Evolutionary conservation across 1,140 invertebrate species (phyloP).

Genomic region (Drosophila bocki): DNA sequence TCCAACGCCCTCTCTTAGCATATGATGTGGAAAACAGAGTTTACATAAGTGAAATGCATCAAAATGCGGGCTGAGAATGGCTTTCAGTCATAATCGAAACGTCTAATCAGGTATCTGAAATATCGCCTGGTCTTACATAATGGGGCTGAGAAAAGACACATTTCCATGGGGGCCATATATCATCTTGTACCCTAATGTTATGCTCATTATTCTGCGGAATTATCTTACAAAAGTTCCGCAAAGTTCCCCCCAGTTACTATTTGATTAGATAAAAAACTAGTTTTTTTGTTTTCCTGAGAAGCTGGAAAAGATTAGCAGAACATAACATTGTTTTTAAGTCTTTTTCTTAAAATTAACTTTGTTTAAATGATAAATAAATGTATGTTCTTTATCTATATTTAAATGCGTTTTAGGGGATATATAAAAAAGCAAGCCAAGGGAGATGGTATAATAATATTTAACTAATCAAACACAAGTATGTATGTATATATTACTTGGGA

Average conservation of each 20-base stretch:
- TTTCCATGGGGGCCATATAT: conserved; percentile 11
- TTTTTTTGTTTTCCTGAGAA: background rate
- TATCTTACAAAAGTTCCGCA: conserved; percentile 19
- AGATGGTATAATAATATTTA: background rate
- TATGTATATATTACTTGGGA: no score
- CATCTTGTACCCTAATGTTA: background rate
- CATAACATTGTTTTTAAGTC: background rate
- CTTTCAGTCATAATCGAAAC: conserved; percentile 35
- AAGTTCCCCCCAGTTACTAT: conserved; percentile 15
- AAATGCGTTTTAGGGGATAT: background rate
- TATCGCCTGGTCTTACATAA: conserved; percentile 17
- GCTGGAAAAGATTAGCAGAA: conserved; percentile 3
- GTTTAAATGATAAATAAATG: background rate
- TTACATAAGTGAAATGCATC: conserved; percentile 50
- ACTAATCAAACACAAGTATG: no score
- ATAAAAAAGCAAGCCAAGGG: background rate
- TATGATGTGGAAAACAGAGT: conserved; percentile 34
- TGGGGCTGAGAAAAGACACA: conserved; percentile 12
- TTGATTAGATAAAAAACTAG: conserved; percentile 40
- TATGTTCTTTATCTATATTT: background rate
- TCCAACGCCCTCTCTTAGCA: conserved; percentile 16
- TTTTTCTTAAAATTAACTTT: background rate
- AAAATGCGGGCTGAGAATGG: conserved; percentile 33
- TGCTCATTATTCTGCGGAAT: conserved; percentile 18
- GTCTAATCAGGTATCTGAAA: conserved; percentile 27